Conservation (phyloP, 1,140 invertebrate species). For the Monomorium pharaonis region DNA sequence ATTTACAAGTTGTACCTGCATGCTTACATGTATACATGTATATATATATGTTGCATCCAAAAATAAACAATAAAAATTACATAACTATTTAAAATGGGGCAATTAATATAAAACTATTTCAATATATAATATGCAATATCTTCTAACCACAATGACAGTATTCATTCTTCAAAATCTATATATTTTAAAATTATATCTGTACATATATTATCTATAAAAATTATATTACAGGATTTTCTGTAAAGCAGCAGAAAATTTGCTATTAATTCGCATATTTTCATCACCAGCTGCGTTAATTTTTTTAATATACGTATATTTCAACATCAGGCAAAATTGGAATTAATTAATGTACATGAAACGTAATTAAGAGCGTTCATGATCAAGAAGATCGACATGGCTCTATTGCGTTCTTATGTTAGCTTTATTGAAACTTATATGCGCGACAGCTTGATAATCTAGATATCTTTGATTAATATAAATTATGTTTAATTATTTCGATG, state of each 20-base stretch:
- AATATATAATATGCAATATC: not conserved
- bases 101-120: not conserved
- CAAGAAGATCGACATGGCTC: not conserved
- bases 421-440: not conserved
- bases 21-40: not conserved
- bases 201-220: not conserved
- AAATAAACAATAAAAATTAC: not conserved
- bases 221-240: not conserved
- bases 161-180: not conserved
- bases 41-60: not conserved
- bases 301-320: not conserved
- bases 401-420: not conserved
- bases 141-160: not conserved
- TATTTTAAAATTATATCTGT: not conserved
- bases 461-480: conserved; percentile 32
- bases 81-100: not conserved
- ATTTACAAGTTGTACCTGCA: not conserved
- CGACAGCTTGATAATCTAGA: not conserved
- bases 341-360: not conserved
- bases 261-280: not conserved
- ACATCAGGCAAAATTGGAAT: not conserved
- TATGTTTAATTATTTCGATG: not conserved
- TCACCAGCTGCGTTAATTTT: not conserved
- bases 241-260: not conserved
- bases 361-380: not conserved